phyloP scores from a whole-genome alignment of 2,888 invertebrate species.

The Chromoteleia sp. region DNA sequence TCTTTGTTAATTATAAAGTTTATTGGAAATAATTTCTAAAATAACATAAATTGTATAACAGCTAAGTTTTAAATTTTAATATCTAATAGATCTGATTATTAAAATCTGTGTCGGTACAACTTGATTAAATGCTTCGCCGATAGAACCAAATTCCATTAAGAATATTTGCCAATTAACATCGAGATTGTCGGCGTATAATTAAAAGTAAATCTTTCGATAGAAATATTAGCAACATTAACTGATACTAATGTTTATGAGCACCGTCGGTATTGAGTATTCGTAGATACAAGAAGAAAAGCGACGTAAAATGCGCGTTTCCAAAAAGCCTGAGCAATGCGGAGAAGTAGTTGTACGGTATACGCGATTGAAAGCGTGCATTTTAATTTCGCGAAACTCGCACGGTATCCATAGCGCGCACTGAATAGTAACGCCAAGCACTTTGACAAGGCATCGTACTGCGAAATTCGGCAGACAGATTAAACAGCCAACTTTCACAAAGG shows the following conservation, averaged over 20 bases:
- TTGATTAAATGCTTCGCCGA: background rate
- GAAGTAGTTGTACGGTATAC: slow-evolving; percentile 56
- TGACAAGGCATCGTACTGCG: slow-evolving; percentile 69
- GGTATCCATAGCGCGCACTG: slow-evolving; percentile 68
- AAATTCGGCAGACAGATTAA: slow-evolving; percentile 70
- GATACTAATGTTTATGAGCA: slow-evolving; percentile 8
- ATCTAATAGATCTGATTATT: no score
- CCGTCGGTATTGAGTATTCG: slow-evolving; percentile 9
- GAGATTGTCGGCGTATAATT: slow-evolving; percentile 9
- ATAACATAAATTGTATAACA: no score
- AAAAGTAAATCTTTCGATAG: slow-evolving; percentile 17
- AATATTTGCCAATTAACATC: background rate
- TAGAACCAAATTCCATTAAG: slow-evolving; percentile 3
- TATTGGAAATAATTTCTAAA: no score
- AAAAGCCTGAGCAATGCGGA: slow-evolving; percentile 58
- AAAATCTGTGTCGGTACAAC: no score
- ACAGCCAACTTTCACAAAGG: slow-evolving; percentile 68
- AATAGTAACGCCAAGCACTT: slow-evolving; percentile 68
- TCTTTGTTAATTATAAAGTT: no score
- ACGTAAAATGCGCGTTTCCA: slow-evolving; percentile 32
- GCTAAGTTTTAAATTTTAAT: no score
- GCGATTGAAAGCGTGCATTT: slow-evolving; percentile 69
- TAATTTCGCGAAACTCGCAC: slow-evolving; percentile 69
- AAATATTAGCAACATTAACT: background rate
- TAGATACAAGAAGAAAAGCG: slow-evolving; percentile 33